These are phyloP conservation scores for Itoplectis maculator DNA, from an alignment of 2,888 invertebrate species.

Conservation along the genomic window DNA sequence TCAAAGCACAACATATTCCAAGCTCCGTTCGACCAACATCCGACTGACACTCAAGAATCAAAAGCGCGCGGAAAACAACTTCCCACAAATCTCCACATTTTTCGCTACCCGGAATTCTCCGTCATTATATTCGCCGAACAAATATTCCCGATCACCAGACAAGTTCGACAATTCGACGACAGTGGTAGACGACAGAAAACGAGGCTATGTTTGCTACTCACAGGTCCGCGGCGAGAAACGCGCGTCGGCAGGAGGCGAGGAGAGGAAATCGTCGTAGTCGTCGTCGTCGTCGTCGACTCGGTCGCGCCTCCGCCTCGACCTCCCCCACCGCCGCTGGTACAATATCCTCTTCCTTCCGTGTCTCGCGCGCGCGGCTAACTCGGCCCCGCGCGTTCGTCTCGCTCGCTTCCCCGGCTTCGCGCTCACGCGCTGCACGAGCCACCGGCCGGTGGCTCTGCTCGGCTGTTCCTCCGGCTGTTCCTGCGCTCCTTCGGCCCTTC, in stretches of 20 bases:
- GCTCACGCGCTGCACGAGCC: too few species aligned
- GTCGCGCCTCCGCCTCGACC: constrained; percentile 20
- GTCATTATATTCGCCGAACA: too few species aligned
- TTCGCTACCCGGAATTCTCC: too few species aligned
- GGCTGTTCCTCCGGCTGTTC: constrained; percentile 5
- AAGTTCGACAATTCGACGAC: neutral
- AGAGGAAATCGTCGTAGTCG: constrained; percentile 30
- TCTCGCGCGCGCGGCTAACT: neutral
- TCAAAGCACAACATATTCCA: neutral
- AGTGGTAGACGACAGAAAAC: neutral
- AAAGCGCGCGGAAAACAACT: too few species aligned
- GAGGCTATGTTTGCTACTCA: constrained; percentile 19
- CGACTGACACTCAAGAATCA: too few species aligned
- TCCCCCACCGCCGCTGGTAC: constrained; percentile 4
- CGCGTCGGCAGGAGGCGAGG: constrained; percentile 21
- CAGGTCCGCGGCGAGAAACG: constrained; percentile 16
- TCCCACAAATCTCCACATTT: too few species aligned
- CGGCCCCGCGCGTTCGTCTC: constrained; percentile 13
- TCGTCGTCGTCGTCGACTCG: constrained; percentile 29
- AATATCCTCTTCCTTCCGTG: constrained; percentile 40
- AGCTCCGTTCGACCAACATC: too few species aligned
- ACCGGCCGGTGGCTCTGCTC: too few species aligned
- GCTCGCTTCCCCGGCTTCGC: neutral
- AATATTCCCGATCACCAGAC: neutral
- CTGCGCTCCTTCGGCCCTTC: too few species aligned